Evolutionary conservation across 30 jellyfish, hydroid and myxozoan species (phyloP).

Genomic region (Sanderia malayensis): DNA sequence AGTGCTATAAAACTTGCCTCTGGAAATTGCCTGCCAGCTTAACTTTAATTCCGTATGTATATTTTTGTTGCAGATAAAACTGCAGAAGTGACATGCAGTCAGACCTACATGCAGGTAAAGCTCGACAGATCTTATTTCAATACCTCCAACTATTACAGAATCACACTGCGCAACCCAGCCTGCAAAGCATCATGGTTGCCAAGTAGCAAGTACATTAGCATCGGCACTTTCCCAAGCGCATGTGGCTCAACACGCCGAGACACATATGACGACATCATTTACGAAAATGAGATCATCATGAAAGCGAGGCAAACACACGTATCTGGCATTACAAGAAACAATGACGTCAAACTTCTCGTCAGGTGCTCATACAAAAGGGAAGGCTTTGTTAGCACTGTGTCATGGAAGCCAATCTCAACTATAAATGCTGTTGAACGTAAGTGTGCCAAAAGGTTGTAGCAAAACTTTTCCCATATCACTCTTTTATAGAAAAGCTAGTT

Average conservation of each 20-base stretch:
- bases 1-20: neutral
- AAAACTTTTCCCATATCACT: no score
- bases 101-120: constrained; percentile 34
- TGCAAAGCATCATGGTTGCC: constrained; percentile 19
- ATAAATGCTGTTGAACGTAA: neutral
- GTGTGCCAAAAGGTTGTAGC: no score
- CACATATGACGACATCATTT: constrained; percentile 11
- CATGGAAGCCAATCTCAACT: constrained; percentile 1
- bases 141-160: constrained; percentile 17
- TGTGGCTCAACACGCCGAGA: constrained; percentile 40
- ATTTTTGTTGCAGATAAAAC: constrained; percentile 32
- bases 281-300: constrained; percentile 30
- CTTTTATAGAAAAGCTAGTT: no score
- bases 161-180: constrained; percentile 23
- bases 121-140: constrained; percentile 20
- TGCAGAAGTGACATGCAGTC: constrained; percentile 30
- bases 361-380: constrained; percentile 3
- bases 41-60: neutral
- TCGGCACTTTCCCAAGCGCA: constrained; percentile 34
- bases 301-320: constrained; percentile 1
- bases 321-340: neutral
- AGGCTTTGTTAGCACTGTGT: constrained; percentile 3
- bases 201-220: neutral
- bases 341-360: neutral
- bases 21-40: neutral